These are phyloP conservation scores for Palythoa grandis DNA, from an alignment of 92 coral and sea anemone species.

Conservation along the genomic window DNA sequence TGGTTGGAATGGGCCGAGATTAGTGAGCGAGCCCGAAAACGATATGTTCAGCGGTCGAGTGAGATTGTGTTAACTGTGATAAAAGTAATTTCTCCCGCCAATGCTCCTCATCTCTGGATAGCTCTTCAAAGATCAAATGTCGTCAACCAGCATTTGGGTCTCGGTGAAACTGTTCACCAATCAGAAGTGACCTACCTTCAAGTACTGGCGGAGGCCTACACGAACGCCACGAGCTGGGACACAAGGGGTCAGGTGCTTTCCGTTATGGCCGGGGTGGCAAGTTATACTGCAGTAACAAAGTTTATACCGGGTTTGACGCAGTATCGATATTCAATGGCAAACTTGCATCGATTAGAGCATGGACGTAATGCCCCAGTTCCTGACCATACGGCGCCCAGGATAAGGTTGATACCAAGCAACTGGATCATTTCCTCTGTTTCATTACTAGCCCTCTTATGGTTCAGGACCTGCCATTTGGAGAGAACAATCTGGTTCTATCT, in stretches of 20 bases:
- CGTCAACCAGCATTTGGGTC: conserved; percentile 41
- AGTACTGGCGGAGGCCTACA: conserved; percentile 10
- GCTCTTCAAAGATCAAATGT: conserved; percentile 27
- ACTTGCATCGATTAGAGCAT: conserved; percentile 45
- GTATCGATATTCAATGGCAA: conserved; percentile 52
- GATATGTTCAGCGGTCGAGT: conserved; percentile 44
- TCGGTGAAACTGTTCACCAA: conserved; percentile 11
- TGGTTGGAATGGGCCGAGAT: conserved; percentile 56
- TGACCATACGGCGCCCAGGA: conserved; percentile 35
- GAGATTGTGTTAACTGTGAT: conserved; percentile 49
- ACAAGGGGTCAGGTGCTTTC: conserved; percentile 2
- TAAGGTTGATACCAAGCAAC: conserved; percentile 48
- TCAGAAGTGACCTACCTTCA: conserved; percentile 41
- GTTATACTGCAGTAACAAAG: not conserved
- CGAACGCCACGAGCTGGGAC: conserved; percentile 7
- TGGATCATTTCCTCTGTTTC: conserved; percentile 63
- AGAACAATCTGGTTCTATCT: conserved; percentile 7
- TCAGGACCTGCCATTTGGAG: conserved; percentile 46
- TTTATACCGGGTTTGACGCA: conserved; percentile 50
- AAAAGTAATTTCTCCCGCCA: conserved; percentile 53
- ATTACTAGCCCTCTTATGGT: conserved; percentile 45
- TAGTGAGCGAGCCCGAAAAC: conserved; percentile 52
- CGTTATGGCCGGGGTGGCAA: conserved; percentile 11
- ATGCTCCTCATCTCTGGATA: conserved; percentile 53
- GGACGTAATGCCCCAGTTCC: conserved; percentile 59